Conservation (phyloP, 2,797 vertebrate genomes). For the Hephaestus fuliginosus region DNA sequence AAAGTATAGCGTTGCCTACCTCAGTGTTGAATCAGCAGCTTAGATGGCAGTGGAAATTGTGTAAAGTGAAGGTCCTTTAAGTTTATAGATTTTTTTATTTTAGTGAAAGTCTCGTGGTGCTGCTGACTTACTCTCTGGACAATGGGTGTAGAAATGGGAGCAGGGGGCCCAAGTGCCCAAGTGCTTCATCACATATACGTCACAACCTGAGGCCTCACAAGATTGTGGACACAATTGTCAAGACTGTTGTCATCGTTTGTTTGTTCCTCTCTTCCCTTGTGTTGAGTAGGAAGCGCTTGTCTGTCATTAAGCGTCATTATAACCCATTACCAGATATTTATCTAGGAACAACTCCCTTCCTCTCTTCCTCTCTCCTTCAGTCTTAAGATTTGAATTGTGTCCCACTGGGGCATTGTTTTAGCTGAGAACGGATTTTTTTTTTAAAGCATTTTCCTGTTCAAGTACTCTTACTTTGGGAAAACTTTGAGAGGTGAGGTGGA, state of each 20-base stretch:
- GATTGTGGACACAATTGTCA: slow-evolving; percentile 67
- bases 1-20: slow-evolving; percentile 55
- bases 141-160: slow-evolving; percentile 54
- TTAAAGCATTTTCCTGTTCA: slow-evolving; percentile 49
- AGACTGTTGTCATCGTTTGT: slow-evolving; percentile 82
- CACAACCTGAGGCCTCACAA: slow-evolving; percentile 67
- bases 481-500: background rate
- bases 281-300: slow-evolving; percentile 83
- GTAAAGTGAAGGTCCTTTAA: slow-evolving; percentile 15
- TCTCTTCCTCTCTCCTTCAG: slow-evolving; percentile 74
- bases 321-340: slow-evolving; percentile 88
- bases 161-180: slow-evolving; percentile 7
- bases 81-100: slow-evolving; percentile 13
- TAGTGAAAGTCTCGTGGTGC: slow-evolving; percentile 27
- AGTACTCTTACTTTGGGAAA: background rate
- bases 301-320: slow-evolving; percentile 89
- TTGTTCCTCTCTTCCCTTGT: slow-evolving; percentile 82
- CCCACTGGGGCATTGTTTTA: slow-evolving; percentile 77
- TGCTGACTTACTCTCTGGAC: slow-evolving; percentile 46
- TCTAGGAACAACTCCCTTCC: slow-evolving; percentile 88
- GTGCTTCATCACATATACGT: slow-evolving; percentile 63
- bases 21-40: slow-evolving; percentile 28
- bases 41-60: slow-evolving; percentile 4
- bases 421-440: slow-evolving; percentile 46
- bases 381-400: slow-evolving; percentile 54